Evolutionary conservation across 2,797 vertebrate genomes (phyloP).

Genomic region (Caiman crocodilus): DNA sequence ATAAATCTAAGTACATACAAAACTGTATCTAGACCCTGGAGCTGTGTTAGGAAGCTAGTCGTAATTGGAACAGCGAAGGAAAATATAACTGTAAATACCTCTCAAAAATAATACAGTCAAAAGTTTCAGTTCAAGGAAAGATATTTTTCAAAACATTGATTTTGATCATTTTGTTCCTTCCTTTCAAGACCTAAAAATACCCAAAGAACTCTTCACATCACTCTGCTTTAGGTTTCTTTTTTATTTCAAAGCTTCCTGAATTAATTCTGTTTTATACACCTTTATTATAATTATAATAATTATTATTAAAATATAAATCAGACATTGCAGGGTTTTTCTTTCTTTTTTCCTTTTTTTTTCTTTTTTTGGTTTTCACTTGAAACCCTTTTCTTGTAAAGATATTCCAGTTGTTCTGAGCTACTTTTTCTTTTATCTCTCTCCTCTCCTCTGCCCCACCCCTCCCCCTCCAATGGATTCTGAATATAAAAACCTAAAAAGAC

Average conservation of each 20-base stretch:
- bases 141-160: rapidly evolving
- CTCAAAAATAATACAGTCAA: rapidly evolving
- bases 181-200: rapidly evolving
- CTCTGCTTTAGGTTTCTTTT: slow-evolving; percentile 38
- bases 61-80: background rate
- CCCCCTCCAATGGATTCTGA: slow-evolving; percentile 74
- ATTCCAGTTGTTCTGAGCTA: slow-evolving; percentile 66
- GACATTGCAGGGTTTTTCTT: slow-evolving; percentile 88
- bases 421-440: slow-evolving; percentile 54
- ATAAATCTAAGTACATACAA: background rate
- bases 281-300: slow-evolving; percentile 60
- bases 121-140: background rate
- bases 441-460: slow-evolving; percentile 7
- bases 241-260: slow-evolving; percentile 71
- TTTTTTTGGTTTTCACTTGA: slow-evolving; percentile 47
- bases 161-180: background rate
- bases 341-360: slow-evolving; percentile 28
- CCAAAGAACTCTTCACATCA: slow-evolving; percentile 76
- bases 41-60: background rate
- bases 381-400: slow-evolving; percentile 70
- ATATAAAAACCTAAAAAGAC: slow-evolving; percentile 80
- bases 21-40: background rate
- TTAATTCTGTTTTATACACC: slow-evolving; percentile 64
- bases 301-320: slow-evolving; percentile 84
- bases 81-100: background rate